These are phyloP conservation scores for Muraenolepis orangiensis DNA, from an alignment of 2,797 vertebrate species.

Conservation along the genomic window DNA sequence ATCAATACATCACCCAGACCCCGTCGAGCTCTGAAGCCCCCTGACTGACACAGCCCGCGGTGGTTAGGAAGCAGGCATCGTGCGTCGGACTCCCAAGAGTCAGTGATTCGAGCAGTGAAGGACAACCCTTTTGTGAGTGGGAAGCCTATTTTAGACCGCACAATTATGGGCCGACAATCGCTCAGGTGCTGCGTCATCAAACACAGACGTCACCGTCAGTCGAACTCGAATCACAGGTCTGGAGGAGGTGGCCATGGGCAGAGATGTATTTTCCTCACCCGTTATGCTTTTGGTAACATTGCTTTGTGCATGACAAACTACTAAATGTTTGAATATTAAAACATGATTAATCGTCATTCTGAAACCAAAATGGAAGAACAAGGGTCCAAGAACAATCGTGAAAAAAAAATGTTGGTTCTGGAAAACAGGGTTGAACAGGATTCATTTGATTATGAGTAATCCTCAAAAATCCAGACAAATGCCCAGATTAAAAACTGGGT, in stretches of 20 bases:
- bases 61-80: neutral
- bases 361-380: neutral
- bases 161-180: conserved; percentile 60
- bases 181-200: conserved; percentile 64
- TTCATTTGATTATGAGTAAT: neutral
- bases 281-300: neutral
- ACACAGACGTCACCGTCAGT: conserved; percentile 60
- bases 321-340: neutral
- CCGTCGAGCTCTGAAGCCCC: neutral
- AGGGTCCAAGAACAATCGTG: neutral
- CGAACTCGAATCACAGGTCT: too few relatives aligned
- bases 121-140: conserved; percentile 63
- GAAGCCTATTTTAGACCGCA: conserved; percentile 65
- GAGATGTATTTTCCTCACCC: too few relatives aligned
- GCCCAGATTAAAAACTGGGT: neutral
- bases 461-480: neutral
- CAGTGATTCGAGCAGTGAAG: conserved; percentile 52
- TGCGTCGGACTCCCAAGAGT: conserved; percentile 54
- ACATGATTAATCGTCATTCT: neutral
- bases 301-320: too few relatives aligned
- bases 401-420: neutral
- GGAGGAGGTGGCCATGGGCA: neutral
- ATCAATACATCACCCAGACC: neutral
- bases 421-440: neutral
- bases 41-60: neutral